These are phyloP conservation scores for Drosophila limbata DNA, from an alignment of 2,888 invertebrate genomes.

Conservation along the genomic window DNA sequence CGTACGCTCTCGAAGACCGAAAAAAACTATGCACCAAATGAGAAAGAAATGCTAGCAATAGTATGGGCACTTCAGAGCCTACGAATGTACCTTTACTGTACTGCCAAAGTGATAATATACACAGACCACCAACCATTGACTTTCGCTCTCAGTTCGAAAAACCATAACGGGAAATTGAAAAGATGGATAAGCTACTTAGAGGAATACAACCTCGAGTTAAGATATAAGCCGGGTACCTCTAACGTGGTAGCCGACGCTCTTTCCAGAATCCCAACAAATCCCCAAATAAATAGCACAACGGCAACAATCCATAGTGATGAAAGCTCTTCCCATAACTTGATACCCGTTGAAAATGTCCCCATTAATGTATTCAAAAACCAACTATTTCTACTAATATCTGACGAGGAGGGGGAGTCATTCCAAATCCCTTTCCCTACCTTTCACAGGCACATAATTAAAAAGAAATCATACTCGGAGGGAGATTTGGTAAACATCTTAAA, in stretches of 20 bases:
- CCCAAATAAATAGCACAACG: no score
- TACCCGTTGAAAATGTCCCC: no score
- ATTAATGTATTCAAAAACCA: no score
- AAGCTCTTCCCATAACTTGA: no score
- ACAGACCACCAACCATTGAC: constrained; percentile 3
- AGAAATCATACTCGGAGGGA: background rate
- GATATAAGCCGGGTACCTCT: no score
- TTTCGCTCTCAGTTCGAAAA: constrained; percentile 1
- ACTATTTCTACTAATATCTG: no score
- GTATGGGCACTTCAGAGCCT: background rate
- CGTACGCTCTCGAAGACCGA: background rate
- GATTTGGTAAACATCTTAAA: background rate
- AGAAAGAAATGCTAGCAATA: background rate
- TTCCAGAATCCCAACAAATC: no score
- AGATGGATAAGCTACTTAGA: no score
- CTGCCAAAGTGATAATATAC: background rate
- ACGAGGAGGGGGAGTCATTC: background rate
- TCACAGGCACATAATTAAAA: background rate
- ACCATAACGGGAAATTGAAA: background rate
- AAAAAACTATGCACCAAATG: background rate
- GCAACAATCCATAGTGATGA: no score
- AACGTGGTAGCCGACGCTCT: no score
- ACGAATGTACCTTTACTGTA: constrained; percentile 2
- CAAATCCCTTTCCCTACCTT: background rate
- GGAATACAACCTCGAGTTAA: no score